A percentile compares a stretch with the other conserved stretches of the same genome.
Evolutionary conservation across 2,888 invertebrate genomes (phyloP).

Genomic region (Cataglyphis livida): DNA sequence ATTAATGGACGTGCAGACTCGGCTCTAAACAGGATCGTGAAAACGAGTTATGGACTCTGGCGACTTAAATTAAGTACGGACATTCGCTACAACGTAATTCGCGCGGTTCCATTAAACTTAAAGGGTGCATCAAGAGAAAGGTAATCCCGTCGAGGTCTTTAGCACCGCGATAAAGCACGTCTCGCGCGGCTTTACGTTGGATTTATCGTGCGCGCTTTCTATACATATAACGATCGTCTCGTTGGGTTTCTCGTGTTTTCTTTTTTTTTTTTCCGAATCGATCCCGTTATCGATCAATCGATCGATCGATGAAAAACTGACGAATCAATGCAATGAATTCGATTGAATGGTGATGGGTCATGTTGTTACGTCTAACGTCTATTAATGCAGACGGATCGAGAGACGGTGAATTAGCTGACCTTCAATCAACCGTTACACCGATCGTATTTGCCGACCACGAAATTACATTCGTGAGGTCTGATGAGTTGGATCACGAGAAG

Average conservation of each 20-base stretch:
- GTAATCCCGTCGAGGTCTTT: slow-evolving; percentile 24
- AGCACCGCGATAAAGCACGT: slow-evolving; percentile 39
- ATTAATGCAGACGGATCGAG: slow-evolving; percentile 31
- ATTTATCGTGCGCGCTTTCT: slow-evolving; percentile 48
- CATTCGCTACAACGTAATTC: slow-evolving; percentile 4
- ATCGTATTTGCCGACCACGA: slow-evolving; percentile 59
- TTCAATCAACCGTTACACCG: slow-evolving; percentile 66
- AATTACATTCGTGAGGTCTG: slow-evolving; percentile 57
- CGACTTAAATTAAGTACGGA: slow-evolving; percentile 13
- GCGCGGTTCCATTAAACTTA: slow-evolving; percentile 25
- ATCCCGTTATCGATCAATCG: slow-evolving; percentile 37
- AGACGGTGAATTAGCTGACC: slow-evolving; percentile 58
- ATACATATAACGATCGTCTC: not conserved
- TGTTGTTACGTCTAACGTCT: slow-evolving; percentile 47
- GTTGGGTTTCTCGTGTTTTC: slow-evolving; percentile 15
- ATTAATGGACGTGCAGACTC: not conserved
- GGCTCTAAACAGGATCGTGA: not conserved
- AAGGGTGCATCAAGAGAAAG: slow-evolving; percentile 40
- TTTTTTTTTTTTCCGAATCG: not conserved
- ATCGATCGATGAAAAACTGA: slow-evolving; percentile 35
- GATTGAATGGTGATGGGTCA: slow-evolving; percentile 3
- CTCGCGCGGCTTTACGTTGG: slow-evolving; percentile 25
- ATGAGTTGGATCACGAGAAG: slow-evolving; percentile 47
- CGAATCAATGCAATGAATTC: slow-evolving; percentile 45
- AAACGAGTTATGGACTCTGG: not conserved